These are phyloP conservation scores for Clivina fossor DNA, from an alignment of 2,888 invertebrate genomes.

Conservation along the genomic window DNA sequence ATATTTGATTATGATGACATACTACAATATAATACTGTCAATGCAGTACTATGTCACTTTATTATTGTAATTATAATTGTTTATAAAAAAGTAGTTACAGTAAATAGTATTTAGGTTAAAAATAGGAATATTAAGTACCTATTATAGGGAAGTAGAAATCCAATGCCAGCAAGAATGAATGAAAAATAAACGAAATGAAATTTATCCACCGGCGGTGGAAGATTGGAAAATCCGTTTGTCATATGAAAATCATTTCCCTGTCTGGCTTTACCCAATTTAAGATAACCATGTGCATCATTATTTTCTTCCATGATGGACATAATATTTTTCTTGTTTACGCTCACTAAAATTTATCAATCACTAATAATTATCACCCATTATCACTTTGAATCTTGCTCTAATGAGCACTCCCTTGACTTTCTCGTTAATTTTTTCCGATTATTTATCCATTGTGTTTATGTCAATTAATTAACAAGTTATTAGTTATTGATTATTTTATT, in stretches of 20 bases:
- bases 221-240: constrained; percentile 58
- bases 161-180: constrained; percentile 82
- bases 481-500: constrained; percentile 25
- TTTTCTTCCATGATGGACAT: constrained; percentile 44
- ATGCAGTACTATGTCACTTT: too few species aligned
- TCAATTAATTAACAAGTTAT: constrained; percentile 8
- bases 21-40: too few species aligned
- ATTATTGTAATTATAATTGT: too few species aligned
- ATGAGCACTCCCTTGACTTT: background rate
- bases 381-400: background rate
- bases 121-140: constrained; percentile 64
- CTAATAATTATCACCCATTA: constrained; percentile 15
- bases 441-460: constrained; percentile 21
- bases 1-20: too few species aligned
- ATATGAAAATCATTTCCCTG: constrained; percentile 45
- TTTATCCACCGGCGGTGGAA: constrained; percentile 69
- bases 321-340: background rate
- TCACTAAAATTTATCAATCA: constrained; percentile 9
- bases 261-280: constrained; percentile 48
- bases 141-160: constrained; percentile 89
- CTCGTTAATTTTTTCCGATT: constrained; percentile 2
- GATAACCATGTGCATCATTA: constrained; percentile 48
- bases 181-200: constrained; percentile 73
- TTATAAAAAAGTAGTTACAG: too few species aligned
- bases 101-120: too few species aligned